A percentile compares a stretch with the other conserved stretches of the same genome.
phyloP scores from a whole-genome alignment of 2,113 vertebrate species.

The Parus major region DNA sequence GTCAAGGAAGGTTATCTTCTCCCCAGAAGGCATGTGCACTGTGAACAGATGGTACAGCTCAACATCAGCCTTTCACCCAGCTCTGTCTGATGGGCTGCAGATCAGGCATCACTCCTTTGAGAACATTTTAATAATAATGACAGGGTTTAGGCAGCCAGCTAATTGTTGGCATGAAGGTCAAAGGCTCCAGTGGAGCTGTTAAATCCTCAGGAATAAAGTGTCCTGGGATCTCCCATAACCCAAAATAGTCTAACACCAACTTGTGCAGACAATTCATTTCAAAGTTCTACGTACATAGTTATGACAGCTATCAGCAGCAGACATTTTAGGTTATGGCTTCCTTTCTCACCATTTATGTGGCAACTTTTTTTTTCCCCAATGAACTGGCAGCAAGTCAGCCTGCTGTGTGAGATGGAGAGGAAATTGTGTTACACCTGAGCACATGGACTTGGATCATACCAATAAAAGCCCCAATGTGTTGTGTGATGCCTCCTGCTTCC shows the following conservation, averaged over 20 bases:
- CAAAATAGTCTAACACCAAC: neutral
- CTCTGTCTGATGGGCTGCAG: neutral
- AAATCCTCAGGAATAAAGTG: neutral
- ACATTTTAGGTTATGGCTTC: neutral
- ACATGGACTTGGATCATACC: conserved; percentile 59
- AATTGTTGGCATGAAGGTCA: neutral
- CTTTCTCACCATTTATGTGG: neutral
- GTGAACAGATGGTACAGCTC: neutral
- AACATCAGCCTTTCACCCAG: neutral
- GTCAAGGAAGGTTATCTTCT: conserved; percentile 95
- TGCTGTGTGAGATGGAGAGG: fast-evolving
- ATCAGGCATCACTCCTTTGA: neutral
- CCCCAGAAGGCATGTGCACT: conserved; percentile 92
- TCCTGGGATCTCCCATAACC: neutral
- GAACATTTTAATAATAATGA: neutral
- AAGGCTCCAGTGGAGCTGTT: neutral
- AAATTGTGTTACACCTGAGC: neutral
- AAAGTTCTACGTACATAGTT: neutral
- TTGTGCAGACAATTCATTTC: neutral
- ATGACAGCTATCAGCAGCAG: neutral
- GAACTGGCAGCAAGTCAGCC: neutral
- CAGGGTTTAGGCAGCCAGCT: neutral
- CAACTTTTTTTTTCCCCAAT: neutral
- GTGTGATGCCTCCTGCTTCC: conserved; percentile 89
- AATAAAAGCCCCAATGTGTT: conserved; percentile 89